phyloP scores from a whole-genome alignment of 2,888 invertebrate species.

The Thymelicus sylvestris region DNA sequence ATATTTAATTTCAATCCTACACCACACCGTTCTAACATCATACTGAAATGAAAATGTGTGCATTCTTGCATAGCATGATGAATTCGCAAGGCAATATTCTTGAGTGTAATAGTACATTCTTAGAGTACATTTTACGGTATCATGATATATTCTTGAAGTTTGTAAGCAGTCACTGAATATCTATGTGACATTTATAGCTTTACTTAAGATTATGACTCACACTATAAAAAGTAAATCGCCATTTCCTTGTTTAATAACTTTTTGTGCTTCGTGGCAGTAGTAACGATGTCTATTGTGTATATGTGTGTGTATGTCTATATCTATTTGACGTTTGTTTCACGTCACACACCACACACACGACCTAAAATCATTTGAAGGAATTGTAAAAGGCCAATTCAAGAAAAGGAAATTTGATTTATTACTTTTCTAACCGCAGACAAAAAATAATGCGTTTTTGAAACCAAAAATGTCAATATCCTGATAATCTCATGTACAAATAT shows the following conservation, averaged over 20 bases:
- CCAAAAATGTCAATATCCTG: constrained; percentile 56
- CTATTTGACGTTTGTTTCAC: too few relatives aligned
- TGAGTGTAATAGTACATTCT: constrained; percentile 6
- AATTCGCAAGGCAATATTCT: constrained; percentile 11
- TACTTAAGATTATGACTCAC: neutral
- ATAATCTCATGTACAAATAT: constrained; percentile 50
- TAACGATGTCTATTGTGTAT: too few relatives aligned
- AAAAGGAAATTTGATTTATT: neutral
- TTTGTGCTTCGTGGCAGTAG: neutral
- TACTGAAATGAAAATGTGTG: constrained; percentile 28
- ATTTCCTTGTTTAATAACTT: too few relatives aligned
- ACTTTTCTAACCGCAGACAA: constrained; percentile 7
- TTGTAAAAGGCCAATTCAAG: too few relatives aligned
- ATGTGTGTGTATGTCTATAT: too few relatives aligned
- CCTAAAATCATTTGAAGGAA: too few relatives aligned
- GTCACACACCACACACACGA: too few relatives aligned
- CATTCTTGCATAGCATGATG: constrained; percentile 17
- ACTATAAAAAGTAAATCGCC: too few relatives aligned
- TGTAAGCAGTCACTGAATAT: neutral
- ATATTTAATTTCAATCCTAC: constrained; percentile 25
- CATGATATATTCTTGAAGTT: neutral
- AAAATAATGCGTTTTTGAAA: constrained; percentile 28
- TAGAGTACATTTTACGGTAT: neutral
- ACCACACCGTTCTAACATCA: constrained; percentile 17
- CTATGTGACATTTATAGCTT: neutral